A percentile compares a stretch with the other conserved stretches of the same genome.
Conservation (phyloP, 1,140 invertebrate genomes). For the Spodoptera litura region DNA sequence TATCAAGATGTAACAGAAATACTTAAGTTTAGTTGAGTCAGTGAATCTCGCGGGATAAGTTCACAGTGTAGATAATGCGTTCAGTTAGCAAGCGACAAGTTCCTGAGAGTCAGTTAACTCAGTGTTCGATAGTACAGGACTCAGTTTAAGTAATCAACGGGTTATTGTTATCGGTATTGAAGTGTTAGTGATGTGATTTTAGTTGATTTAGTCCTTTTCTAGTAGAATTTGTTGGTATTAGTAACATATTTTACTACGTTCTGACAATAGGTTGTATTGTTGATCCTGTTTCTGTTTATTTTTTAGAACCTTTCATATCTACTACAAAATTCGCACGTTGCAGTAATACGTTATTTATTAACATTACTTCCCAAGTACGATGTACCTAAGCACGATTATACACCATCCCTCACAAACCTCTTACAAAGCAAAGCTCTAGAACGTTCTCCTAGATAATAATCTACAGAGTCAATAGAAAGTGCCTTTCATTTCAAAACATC, state of each 20-base stretch:
- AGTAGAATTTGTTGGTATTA: background rate
- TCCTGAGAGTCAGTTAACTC: slow-evolving; percentile 38
- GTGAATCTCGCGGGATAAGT: slow-evolving; percentile 27
- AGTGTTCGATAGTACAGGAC: slow-evolving; percentile 35
- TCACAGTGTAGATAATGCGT: slow-evolving; percentile 26
- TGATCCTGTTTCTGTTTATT: no score
- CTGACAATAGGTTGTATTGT: no score
- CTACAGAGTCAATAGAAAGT: background rate
- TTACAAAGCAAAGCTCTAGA: background rate
- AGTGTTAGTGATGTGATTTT: background rate
- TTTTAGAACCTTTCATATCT: no score
- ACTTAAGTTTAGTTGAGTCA: slow-evolving; percentile 21
- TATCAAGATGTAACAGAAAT: slow-evolving; percentile 27
- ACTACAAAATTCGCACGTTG: no score
- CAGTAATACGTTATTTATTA: no score
- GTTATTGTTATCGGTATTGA: slow-evolving; percentile 16
- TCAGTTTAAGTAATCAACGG: slow-evolving; percentile 25
- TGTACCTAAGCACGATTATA: no score
- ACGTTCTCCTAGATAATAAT: background rate
- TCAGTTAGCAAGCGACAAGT: slow-evolving; percentile 34
- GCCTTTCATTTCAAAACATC: background rate
- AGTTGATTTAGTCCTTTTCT: background rate
- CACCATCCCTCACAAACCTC: no score
- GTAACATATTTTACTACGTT: no score
- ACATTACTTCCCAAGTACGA: no score